Base-by-base conservation (phyloP, 1,140 invertebrate genomes). In the Chironomus tepperi region DNA sequence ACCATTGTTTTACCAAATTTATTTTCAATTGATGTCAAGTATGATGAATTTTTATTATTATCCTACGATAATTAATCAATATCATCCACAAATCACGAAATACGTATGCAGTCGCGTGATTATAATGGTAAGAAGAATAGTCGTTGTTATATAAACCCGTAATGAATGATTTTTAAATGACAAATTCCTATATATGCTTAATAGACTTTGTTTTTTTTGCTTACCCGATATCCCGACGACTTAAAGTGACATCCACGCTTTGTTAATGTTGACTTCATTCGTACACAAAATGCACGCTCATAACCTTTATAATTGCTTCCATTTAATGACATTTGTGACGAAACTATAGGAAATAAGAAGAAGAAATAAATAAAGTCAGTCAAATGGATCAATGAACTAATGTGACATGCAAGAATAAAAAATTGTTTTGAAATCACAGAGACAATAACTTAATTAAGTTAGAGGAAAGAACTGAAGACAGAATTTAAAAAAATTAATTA, bases 211-310 rank as follows among this genome's bases (percentile, higher is more conserved):
- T n/a, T n/a, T n/a, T n/a, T n/a, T n/a, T n/a, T n/a, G 5, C 92
- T 91, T 88, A 98, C 96, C 87, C 96, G 89, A 84, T 98, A 99
- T 81, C 97, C 97, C 74, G 96, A 98, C 19, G 95, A 97, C 83
- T 98, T 98, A 82, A 98, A 97, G 83, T 99, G 97, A 80, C 97
- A 98, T 10, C 96, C 97, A 80, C 96, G 85, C 85, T 98, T 99
- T 16, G 96, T 98, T 21, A 98, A 85, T 0, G 97, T 98, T 19
- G 96, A 98, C 80, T 98, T 98, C 96, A 99, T 98, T 76, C 97
- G 87, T 10, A 98, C 88, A 83, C 96, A 98, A 84, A 98, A 98
- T 3, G 95, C 93, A 78, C 96, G 84, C 77, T 97, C 94, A 81
- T 93, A 89, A 7, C 95, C 94, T 81, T 94, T 91, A 83, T 91